Conservation (phyloP, 2,888 invertebrate genomes). For the Phlogophora meticulosa region DNA sequence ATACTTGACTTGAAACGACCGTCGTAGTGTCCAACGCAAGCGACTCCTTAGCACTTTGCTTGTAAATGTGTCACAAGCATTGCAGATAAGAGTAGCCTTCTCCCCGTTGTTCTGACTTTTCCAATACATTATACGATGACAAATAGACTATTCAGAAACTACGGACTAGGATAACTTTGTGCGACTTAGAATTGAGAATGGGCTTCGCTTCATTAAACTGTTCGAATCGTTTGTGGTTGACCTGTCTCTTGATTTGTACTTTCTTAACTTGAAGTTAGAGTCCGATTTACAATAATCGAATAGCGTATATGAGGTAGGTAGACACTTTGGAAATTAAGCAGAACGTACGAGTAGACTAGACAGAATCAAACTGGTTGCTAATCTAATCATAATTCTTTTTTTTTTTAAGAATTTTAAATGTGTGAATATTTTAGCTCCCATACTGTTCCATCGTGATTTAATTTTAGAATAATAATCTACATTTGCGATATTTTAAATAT, state of each 20-base stretch:
- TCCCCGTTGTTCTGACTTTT: slow-evolving; percentile 9
- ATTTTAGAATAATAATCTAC: too few species aligned
- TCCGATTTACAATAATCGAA: neutral
- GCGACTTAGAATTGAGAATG: slow-evolving; percentile 9
- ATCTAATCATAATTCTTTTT: too few species aligned
- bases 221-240: slow-evolving; percentile 15
- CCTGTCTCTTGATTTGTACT: slow-evolving; percentile 13
- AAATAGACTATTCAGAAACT: slow-evolving; percentile 10
- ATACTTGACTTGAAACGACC: slow-evolving; percentile 16
- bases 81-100: neutral
- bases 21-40: slow-evolving; percentile 23
- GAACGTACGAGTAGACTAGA: too few species aligned
- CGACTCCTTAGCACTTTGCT: slow-evolving; percentile 8
- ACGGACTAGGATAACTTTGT: slow-evolving; percentile 12
- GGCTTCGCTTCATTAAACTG: slow-evolving; percentile 24
- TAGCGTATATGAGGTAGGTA: neutral
- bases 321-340: neutral
- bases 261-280: slow-evolving; percentile 21
- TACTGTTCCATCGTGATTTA: too few species aligned
- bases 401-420: too few species aligned
- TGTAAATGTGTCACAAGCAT: slow-evolving; percentile 33
- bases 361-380: too few species aligned
- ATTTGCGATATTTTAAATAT: too few species aligned
- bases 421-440: too few species aligned
- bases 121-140: slow-evolving; percentile 26